Evolutionary conservation across 1,140 invertebrate genomes (phyloP).

Genomic region (Macrosteles quadrilineatus): DNA sequence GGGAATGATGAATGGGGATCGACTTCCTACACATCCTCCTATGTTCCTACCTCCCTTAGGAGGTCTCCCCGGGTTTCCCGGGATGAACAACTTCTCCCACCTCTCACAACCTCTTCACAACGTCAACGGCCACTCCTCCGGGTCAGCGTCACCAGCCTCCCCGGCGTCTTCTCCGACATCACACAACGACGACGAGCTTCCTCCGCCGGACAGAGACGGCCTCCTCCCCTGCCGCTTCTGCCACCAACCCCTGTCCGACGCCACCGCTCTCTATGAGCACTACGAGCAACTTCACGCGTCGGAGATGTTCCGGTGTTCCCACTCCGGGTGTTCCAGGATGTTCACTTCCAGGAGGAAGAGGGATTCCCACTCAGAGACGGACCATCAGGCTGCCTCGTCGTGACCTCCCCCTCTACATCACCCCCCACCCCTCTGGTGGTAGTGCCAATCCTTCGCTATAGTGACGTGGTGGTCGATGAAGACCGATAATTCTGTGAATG

Average conservation of each 20-base stretch:
- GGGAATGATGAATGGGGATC: constrained; percentile 51
- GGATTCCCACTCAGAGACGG: constrained; percentile 67
- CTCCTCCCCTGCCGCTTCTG: constrained; percentile 67
- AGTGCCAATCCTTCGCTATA: constrained; percentile 18
- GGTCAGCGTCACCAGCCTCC: constrained; percentile 41
- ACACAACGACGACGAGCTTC: constrained; percentile 56
- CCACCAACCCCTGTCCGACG: constrained; percentile 60
- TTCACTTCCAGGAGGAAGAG: constrained; percentile 75
- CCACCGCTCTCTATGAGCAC: constrained; percentile 64
- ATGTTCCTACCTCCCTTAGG: constrained; percentile 55
- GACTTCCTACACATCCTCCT: constrained; percentile 53
- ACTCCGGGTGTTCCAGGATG: constrained; percentile 77
- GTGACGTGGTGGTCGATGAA: too few relatives aligned
- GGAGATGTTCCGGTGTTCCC: constrained; percentile 78
- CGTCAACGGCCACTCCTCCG: constrained; percentile 43
- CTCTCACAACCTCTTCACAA: constrained; percentile 34
- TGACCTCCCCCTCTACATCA: constrained; percentile 43
- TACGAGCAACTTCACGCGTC: constrained; percentile 65
- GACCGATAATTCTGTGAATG: too few relatives aligned
- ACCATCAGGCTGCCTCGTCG: constrained; percentile 55
- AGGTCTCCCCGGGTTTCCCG: constrained; percentile 50
- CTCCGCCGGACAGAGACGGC: constrained; percentile 61
- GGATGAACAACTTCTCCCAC: constrained; percentile 46
- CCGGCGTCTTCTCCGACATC: constrained; percentile 42
- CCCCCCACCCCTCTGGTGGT: constrained; percentile 31